A percentile compares a stretch with the other conserved stretches of the same genome.
Evolutionary conservation across 2,113 vertebrate genomes (phyloP).

Genomic region (Vidua chalybeata): DNA sequence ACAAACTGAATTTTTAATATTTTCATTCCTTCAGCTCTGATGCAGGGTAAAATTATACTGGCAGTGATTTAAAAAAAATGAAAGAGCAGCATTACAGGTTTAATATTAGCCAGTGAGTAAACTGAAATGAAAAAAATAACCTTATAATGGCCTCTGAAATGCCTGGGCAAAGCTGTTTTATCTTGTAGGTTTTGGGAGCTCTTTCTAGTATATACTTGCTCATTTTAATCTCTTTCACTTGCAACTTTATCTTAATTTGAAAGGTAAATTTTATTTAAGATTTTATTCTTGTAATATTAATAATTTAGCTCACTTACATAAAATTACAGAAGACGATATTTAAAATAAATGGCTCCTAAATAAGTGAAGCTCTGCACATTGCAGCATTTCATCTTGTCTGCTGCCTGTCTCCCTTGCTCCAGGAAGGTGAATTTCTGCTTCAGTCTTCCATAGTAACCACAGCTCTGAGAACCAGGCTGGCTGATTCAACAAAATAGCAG

Average conservation of each 20-base stretch:
- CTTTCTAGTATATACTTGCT: background rate
- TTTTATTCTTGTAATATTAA: background rate
- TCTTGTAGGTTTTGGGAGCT: background rate
- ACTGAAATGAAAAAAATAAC: background rate
- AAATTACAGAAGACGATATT: background rate
- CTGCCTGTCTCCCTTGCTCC: background rate
- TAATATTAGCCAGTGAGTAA: background rate
- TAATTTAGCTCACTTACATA: background rate
- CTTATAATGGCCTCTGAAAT: background rate
- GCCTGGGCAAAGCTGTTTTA: background rate
- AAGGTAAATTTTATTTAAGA: background rate
- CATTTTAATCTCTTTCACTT: background rate
- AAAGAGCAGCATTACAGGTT: background rate
- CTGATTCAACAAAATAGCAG: conserved; percentile 5
- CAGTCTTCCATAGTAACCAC: background rate
- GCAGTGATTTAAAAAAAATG: background rate
- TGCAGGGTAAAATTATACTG: background rate
- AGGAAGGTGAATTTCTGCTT: conserved; percentile 9
- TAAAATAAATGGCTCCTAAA: background rate
- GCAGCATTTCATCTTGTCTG: background rate
- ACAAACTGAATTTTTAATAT: background rate
- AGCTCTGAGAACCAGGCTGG: background rate
- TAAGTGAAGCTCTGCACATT: background rate
- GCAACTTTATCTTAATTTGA: background rate
- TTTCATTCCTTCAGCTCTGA: background rate